Evolutionary conservation across 2,888 invertebrate genomes (phyloP).

Genomic region (Metopia argyrocephala): DNA sequence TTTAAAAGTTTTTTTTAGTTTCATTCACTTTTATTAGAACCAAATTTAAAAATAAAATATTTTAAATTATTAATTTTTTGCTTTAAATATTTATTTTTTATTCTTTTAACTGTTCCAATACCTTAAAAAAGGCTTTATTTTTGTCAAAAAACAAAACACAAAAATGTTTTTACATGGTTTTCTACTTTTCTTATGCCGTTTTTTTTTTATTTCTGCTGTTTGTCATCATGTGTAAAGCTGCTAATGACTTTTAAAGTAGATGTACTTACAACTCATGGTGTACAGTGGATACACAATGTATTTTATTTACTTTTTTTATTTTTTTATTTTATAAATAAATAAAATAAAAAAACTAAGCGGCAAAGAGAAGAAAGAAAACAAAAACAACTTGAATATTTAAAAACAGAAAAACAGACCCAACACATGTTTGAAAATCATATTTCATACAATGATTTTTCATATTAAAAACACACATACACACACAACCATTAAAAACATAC

Average conservation of each 20-base stretch:
- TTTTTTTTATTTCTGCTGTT: conserved; percentile 8
- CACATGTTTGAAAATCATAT: conserved; percentile 50
- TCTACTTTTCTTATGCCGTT: not conserved
- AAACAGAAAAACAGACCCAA: conserved; percentile 22
- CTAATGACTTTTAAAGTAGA: conserved; percentile 76
- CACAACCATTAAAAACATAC: too few relatives aligned
- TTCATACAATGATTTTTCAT: conserved; percentile 45
- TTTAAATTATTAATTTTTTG: too few relatives aligned
- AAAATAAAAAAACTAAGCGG: not conserved
- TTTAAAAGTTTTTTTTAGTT: too few relatives aligned
- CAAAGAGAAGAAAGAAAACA: not conserved
- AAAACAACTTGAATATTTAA: conserved; percentile 15
- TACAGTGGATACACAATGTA: not conserved
- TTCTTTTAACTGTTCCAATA: too few relatives aligned
- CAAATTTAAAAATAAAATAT: too few relatives aligned
- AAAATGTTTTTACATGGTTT: conserved; percentile 7
- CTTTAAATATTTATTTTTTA: too few relatives aligned
- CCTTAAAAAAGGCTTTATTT: too few relatives aligned
- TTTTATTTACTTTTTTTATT: not conserved
- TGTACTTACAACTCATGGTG: conserved; percentile 20
- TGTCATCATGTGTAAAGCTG: conserved; percentile 70
- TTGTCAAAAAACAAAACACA: conserved; percentile 4
- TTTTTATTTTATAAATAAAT: too few relatives aligned
- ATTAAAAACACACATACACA: not conserved
- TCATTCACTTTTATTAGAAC: too few relatives aligned